A percentile compares a stretch with the other conserved stretches of the same genome.
Conservation (phyloP, 2,888 invertebrate species). For the Harpagoxenus sublaevis region DNA sequence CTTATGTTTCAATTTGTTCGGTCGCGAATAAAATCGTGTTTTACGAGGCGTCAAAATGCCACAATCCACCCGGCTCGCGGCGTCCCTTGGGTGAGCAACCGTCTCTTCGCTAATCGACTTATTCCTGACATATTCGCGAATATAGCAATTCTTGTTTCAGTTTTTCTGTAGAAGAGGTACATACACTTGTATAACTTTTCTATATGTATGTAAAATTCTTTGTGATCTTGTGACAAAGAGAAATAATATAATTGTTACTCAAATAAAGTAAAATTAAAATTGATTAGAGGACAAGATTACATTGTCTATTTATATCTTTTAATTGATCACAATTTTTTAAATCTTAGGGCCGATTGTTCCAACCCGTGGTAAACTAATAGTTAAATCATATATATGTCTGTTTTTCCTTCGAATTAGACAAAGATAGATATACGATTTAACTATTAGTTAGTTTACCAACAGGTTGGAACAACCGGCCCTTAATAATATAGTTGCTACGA, state of each 20-base stretch:
- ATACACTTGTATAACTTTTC: neutral
- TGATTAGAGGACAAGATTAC: neutral
- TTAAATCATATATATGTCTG: too few species aligned
- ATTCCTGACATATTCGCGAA: neutral
- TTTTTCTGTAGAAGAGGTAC: neutral
- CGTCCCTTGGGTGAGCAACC: conserved; percentile 44
- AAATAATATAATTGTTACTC: neutral
- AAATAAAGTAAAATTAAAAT: neutral
- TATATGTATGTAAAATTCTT: neutral
- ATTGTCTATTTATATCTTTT: neutral
- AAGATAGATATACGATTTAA: too few species aligned
- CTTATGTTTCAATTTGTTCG: conserved; percentile 80
- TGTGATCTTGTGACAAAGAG: neutral
- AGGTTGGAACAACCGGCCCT: too few species aligned
- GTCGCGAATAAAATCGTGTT: conserved; percentile 77
- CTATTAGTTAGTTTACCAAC: too few species aligned
- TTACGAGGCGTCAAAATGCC: conserved; percentile 74
- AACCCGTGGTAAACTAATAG: too few species aligned
- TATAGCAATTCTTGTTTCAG: neutral
- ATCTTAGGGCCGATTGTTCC: neutral
- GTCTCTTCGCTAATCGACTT: conserved; percentile 44
- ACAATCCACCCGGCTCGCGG: conserved; percentile 44
- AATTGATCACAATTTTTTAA: neutral
- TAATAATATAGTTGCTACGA: neutral
- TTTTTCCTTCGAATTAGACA: too few species aligned